Base-by-base conservation (phyloP, 2,113 vertebrate genomes). In the Montifringilla adamsi region DNA sequence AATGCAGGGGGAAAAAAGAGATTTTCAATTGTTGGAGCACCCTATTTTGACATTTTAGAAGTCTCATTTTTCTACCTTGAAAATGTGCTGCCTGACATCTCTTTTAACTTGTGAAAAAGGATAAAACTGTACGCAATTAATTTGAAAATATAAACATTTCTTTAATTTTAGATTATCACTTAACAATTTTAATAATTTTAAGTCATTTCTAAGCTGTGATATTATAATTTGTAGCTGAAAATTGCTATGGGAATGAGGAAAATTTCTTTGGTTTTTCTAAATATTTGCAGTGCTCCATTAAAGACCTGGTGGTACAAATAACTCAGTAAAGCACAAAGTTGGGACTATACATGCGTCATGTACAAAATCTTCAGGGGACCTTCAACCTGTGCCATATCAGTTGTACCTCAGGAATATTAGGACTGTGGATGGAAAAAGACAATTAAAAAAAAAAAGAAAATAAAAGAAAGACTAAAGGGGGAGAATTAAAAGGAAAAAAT, bases 1-100 rank as follows among this genome's bases (percentile, higher is more conserved):
- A 56, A 85, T 63, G 2, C 0, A 10, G 7, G 16, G 11, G 2
- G 0, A 4, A 1, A 7, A 41, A 46, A 15, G 5, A 47, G 2
- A 26, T 73, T 86, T 91, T 86, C 12, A 64, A 1, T 64, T 84
- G 49, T 23, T 28, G 41, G 76, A 91, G 27, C 14, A 56, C 7
- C 1, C 13, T 1, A 1, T 87, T 93, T 79, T 76, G 50, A 55
- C 15, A 44, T 86, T 87, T 76, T 44, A 49, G 12, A 85, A 85
- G 21, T 37, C 70, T 72, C 0, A 1, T 49, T 84, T 94, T 80
- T 80, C 30, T 35, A 6, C 5, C 26, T 94, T 69, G 56, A 91
- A 35, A 11, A 8, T 28, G 4, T 41, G 7, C 31, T 83, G 15
- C 37, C 74, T 88, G 72, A 26, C 6, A 62, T 66, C 10, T 83